These are phyloP conservation scores for Oryctes rhinoceros DNA, from an alignment of 1,140 invertebrate species.

Conservation along the genomic window DNA sequence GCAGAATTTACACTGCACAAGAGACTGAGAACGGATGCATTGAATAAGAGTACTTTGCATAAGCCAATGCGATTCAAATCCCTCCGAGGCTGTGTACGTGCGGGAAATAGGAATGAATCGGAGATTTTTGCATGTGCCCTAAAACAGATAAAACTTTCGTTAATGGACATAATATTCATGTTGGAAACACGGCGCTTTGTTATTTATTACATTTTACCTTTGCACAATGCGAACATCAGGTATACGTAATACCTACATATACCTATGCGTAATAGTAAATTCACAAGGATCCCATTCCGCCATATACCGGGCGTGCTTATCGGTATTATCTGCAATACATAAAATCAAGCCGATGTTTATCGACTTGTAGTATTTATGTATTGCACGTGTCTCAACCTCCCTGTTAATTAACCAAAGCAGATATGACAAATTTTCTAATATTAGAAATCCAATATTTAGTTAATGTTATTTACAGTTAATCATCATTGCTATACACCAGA, in stretches of 20 bases:
- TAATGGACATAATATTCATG: background rate
- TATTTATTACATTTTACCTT: background rate
- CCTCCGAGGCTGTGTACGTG: constrained; percentile 4
- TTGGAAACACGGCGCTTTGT: background rate
- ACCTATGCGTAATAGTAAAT: constrained; percentile 5
- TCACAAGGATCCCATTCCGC: background rate
- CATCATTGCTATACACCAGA: no score
- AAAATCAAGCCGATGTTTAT: constrained; percentile 5
- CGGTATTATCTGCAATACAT: constrained; percentile 2
- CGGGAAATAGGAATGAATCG: constrained; percentile 21
- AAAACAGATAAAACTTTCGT: constrained; percentile 19
- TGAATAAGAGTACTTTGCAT: constrained; percentile 33
- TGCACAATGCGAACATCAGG: background rate
- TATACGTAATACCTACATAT: background rate
- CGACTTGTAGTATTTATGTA: background rate
- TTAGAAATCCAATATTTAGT: background rate
- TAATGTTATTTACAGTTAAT: no score
- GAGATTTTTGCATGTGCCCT: constrained; percentile 16
- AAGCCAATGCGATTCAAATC: constrained; percentile 23
- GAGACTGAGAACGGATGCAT: constrained; percentile 5
- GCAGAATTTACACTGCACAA: constrained; percentile 24
- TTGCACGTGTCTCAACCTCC: background rate
- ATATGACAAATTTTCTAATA: background rate
- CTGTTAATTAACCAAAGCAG: background rate
- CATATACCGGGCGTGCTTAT: background rate